Percentiles rank a stretch among this genome's conserved stretches.
Evolutionary conservation across 2,797 vertebrate species (phyloP).

Genomic region (Amazonetta brasiliensis): DNA sequence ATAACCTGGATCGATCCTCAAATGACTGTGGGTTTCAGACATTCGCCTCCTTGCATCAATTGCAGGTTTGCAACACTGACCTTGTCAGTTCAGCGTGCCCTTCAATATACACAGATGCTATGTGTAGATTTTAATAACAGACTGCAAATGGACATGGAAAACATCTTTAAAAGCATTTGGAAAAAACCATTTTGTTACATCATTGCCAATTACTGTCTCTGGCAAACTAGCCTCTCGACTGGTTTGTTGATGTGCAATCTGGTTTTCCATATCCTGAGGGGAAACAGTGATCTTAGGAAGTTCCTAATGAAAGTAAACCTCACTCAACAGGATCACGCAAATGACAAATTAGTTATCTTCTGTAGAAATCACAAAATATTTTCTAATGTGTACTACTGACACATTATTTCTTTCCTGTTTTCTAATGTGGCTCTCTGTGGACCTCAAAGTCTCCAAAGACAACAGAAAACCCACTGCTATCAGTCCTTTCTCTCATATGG

Average conservation of each 20-base stretch:
- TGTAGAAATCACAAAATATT: not conserved
- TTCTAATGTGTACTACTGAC: not conserved
- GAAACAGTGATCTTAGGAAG: not conserved
- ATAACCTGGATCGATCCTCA: not conserved
- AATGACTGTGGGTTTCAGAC: not conserved
- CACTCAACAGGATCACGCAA: not conserved
- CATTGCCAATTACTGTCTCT: not conserved
- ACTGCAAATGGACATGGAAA: not conserved
- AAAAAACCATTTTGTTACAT: not conserved
- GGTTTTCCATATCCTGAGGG: not conserved
- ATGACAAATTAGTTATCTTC: not conserved
- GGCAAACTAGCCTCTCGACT: not conserved
- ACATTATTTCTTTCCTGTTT: not conserved
- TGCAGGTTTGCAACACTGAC: not conserved
- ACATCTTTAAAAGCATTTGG: not conserved
- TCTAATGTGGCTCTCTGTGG: not conserved
- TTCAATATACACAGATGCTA: not conserved
- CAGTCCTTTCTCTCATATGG: not conserved
- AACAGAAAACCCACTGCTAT: not conserved
- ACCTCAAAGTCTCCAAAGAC: not conserved
- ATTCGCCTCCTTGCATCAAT: not conserved
- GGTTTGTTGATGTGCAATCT: not conserved
- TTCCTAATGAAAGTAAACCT: not conserved
- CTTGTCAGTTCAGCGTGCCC: not conserved
- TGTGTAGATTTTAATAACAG: not conserved